Base-by-base conservation (phyloP, 2,888 invertebrate genomes). In the Zygothrica quintamaculata region DNA sequence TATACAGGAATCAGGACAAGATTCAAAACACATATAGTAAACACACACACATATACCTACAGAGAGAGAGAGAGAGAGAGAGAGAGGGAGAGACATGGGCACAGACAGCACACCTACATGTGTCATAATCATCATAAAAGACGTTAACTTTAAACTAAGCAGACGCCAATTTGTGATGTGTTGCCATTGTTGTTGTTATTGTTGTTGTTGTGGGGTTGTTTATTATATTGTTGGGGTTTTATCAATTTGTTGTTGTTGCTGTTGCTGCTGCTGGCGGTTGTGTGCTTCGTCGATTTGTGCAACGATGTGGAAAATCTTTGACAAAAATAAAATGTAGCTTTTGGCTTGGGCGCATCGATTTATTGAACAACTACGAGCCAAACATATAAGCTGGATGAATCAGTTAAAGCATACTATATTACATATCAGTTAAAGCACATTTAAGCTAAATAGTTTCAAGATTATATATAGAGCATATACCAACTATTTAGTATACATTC, bases 221-320 rank as follows among this genome's bases (percentile, higher is more conserved):
- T n/a, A n/a, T n/a, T n/a, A n/a, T n/a, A n/a, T n/a, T n/a, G n/a
- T n/a, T n/a, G n/a, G n/a, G n/a, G n/a, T n/a, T n/a, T n/a, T n/a
- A n/a, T n/a, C n/a, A n/a, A n/a, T 13, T 18, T 48, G 40, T 13
- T 31, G 36, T 33, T 33, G 15, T 1, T 43, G 43, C 6, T 66
- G 15, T 36, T 47, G 36, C 12, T 44, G 53, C 33, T 29, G 47
- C 48, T 51, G 16, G 18, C 52, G 16, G 18, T 18, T 16, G 13
- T 13, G 33, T 39, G 39, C 16, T 47, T 13, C 37, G 67, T 69
- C 68, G 74, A 72, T 74, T 81, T 85, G 84, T 78, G 77, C 84
- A 84, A 50, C 85, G 82, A 77, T 77, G 87, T 87, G 84, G 84
- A 84, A 84, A 84, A 81, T 87, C 87, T 81, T 87, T 69, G 43